These are phyloP conservation scores for Alentia gelatinosa DNA, from an alignment of 2,888 invertebrate genomes.

Conservation along the genomic window DNA sequence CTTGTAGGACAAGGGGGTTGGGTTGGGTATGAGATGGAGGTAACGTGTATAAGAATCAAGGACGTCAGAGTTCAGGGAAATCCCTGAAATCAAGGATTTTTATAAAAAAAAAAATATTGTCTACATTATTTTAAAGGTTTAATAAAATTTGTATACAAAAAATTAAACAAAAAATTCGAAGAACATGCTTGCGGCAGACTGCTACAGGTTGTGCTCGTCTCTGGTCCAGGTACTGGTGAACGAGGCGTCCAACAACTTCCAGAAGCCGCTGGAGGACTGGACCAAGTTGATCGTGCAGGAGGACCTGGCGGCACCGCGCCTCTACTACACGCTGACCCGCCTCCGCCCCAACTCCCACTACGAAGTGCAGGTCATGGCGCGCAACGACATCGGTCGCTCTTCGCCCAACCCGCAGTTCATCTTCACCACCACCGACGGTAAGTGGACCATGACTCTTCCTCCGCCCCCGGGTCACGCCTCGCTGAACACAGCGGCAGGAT, in stretches of 20 bases:
- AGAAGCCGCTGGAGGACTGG: conserved; percentile 62
- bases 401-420: conserved; percentile 61
- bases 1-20: no score
- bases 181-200: no score
- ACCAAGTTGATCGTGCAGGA: conserved; percentile 56
- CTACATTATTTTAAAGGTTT: no score
- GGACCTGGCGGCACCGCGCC: conserved; percentile 57
- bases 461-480: background rate
- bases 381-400: conserved; percentile 65
- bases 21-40: no score
- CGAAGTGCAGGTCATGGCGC: conserved; percentile 62
- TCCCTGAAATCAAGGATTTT: no score
- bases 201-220: no score
- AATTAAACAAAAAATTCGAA: no score
- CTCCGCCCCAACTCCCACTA: conserved; percentile 61
- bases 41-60: no score
- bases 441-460: background rate
- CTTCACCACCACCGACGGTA: conserved; percentile 62
- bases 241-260: conserved; percentile 56
- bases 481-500: no score
- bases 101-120: no score
- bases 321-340: conserved; percentile 60
- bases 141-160: no score
- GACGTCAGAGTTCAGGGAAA: no score
- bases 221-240: conserved; percentile 60